Evolutionary conservation across 2,113 vertebrate genomes (phyloP).

Genomic region (Cisticola juncidis): DNA sequence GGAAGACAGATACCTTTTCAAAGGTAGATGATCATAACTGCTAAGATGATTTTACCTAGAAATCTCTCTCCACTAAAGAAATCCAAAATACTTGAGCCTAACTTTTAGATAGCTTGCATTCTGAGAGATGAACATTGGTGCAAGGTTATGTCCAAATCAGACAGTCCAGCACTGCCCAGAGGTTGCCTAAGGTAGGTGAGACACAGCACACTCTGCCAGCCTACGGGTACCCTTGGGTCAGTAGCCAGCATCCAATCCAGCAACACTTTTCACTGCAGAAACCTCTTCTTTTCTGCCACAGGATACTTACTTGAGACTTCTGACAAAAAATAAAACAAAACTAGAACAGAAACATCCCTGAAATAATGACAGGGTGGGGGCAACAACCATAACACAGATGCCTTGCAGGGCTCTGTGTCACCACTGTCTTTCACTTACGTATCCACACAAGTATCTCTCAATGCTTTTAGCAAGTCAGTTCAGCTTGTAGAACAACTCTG

Average conservation of each 20-base stretch:
- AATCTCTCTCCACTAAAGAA: neutral
- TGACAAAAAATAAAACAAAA: neutral
- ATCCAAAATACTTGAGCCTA: neutral
- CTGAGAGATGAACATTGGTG: neutral
- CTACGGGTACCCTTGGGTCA: neutral
- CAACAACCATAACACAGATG: neutral
- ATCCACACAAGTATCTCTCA: neutral
- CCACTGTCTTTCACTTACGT: fast-evolving
- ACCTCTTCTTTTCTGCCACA: neutral
- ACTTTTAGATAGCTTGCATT: neutral
- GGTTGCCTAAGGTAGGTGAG: neutral
- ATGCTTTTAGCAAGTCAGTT: neutral
- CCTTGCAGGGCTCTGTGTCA: neutral
- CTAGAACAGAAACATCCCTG: neutral
- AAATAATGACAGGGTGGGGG: neutral
- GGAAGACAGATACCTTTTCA: neutral
- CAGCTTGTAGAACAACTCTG: neutral
- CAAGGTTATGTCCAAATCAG: neutral
- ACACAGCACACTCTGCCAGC: neutral
- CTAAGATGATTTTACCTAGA: neutral
- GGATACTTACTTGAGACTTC: neutral
- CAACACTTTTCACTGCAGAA: neutral
- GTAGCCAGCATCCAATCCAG: neutral
- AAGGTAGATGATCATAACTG: neutral
- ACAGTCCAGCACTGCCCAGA: neutral